These are phyloP conservation scores for Python bivittatus DNA, from an alignment of 2,113 vertebrate genomes.

Conservation along the genomic window DNA sequence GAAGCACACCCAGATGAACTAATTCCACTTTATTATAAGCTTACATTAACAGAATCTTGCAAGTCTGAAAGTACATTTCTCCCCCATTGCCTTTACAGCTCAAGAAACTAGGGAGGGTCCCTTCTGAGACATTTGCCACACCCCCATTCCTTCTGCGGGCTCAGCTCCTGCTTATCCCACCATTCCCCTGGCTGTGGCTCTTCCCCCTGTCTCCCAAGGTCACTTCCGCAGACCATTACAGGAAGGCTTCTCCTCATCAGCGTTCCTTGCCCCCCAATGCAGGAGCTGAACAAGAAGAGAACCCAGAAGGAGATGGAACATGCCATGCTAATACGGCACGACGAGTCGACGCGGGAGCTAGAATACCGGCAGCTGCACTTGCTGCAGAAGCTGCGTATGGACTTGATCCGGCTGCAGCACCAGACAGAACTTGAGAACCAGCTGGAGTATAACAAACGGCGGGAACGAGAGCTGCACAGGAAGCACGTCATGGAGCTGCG, in stretches of 20 bases:
- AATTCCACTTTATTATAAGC: background rate
- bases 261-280: background rate
- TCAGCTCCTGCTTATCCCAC: background rate
- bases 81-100: background rate
- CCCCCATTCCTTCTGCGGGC: background rate
- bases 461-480: conserved; percentile 94
- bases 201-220: background rate
- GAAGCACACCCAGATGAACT: background rate
- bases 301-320: conserved; percentile 99
- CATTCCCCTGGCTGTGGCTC: background rate
- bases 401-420: conserved; percentile 98
- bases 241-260: background rate
- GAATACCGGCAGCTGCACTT: conserved; percentile 94
- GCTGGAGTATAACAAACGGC: conserved; percentile 98
- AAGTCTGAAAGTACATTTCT: background rate
- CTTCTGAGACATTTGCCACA: background rate
- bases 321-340: conserved; percentile 96
- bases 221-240: background rate
- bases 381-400: conserved; percentile 97
- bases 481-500: conserved; percentile 98
- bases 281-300: conserved; percentile 98
- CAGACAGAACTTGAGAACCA: conserved; percentile 99
- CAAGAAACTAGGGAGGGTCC: background rate
- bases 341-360: conserved; percentile 95
- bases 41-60: background rate